Conservation (phyloP, 2,888 invertebrate species). For the Drosophila mimica region DNA sequence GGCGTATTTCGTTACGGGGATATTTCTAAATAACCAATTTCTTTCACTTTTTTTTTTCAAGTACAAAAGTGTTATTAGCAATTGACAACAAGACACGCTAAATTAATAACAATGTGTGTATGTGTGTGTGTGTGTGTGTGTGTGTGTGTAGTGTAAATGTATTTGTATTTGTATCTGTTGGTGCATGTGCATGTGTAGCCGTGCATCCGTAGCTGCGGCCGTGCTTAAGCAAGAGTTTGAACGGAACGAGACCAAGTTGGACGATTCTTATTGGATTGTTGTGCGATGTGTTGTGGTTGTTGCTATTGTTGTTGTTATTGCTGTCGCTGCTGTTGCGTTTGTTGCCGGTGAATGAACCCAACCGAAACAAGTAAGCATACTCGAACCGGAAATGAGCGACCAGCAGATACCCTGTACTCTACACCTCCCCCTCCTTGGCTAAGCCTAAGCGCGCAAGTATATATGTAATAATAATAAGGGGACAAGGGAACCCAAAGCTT, state of each 20-base stretch:
- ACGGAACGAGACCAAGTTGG: constrained; percentile 52
- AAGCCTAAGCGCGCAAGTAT: not conserved
- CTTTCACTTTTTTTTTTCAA: constrained; percentile 18
- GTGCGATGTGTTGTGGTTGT: constrained; percentile 50
- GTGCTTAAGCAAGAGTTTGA: constrained; percentile 62
- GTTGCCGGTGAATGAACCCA: constrained; percentile 62
- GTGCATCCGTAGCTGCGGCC: constrained; percentile 44
- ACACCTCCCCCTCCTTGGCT: not conserved
- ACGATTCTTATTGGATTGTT: constrained; percentile 67
- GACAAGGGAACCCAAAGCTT: not conserved
- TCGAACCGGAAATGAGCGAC: constrained; percentile 12
- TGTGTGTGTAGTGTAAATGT: not conserved
- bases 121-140: not conserved
- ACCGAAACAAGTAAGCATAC: constrained; percentile 67
- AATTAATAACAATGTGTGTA: constrained; percentile 39
- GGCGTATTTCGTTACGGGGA: constrained; percentile 47
- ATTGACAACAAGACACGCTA: constrained; percentile 54
- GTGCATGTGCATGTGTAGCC: constrained; percentile 20
- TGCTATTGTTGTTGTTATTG: constrained; percentile 38
- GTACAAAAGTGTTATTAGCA: constrained; percentile 46
- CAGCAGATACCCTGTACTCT: not conserved
- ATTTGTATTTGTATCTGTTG: constrained; percentile 1
- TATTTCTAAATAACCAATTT: constrained; percentile 33
- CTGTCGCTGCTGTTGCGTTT: constrained; percentile 10
- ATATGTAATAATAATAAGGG: not conserved